Conservation (phyloP, 2,113 vertebrate species). For the Hemibagrus wyckioides region DNA sequence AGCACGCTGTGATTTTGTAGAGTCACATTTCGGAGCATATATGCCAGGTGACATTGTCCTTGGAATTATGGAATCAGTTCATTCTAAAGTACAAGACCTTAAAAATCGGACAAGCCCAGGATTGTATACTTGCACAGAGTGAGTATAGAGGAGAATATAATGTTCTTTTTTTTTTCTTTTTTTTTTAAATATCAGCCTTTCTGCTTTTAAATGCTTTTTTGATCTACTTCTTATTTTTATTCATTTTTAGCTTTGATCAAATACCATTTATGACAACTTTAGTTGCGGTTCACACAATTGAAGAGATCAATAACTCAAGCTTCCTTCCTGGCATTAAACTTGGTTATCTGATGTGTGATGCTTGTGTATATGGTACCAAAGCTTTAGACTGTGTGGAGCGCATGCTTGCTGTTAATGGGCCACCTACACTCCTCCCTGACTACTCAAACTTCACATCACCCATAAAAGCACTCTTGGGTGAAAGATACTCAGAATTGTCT, state of each 20-base stretch:
- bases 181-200: background rate
- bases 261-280: conserved; percentile 55
- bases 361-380: conserved; percentile 63
- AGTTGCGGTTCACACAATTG: conserved; percentile 64
- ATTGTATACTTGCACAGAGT: conserved; percentile 46
- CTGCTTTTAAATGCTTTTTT: background rate
- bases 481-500: conserved; percentile 65
- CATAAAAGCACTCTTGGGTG: conserved; percentile 66
- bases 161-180: too few species aligned
- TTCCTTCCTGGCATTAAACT: conserved; percentile 68
- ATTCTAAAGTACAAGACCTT: conserved; percentile 46
- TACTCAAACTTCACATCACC: conserved; percentile 53
- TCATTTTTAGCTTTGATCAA: conserved; percentile 59
- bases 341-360: conserved; percentile 70
- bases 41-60: conserved; percentile 54
- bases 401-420: conserved; percentile 57
- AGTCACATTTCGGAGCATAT: conserved; percentile 28
- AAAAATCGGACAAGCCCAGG: conserved; percentile 36
- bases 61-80: conserved; percentile 53
- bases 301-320: conserved; percentile 64
- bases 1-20: background rate
- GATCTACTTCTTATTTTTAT: background rate
- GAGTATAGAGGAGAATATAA: conserved; percentile 29
- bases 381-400: conserved; percentile 56
- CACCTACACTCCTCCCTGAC: conserved; percentile 48